These are phyloP conservation scores for Tretioscincus oriximinensis DNA, from an alignment of 2,113 vertebrate genomes.

Conservation along the genomic window DNA sequence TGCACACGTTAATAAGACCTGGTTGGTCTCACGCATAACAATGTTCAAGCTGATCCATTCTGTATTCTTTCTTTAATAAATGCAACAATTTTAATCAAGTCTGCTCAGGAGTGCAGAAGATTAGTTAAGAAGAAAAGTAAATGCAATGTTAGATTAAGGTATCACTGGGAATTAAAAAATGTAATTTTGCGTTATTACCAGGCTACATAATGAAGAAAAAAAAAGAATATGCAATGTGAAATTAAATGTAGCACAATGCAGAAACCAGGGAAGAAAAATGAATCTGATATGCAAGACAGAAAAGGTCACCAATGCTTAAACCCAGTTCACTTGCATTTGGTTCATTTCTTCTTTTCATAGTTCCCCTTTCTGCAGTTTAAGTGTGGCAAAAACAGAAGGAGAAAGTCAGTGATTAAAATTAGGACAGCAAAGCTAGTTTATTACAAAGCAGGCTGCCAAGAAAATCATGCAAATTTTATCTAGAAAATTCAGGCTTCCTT, in stretches of 20 bases:
- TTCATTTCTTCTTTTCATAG: conserved; percentile 25
- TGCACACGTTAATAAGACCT: conserved; percentile 6
- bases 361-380: conserved; percentile 23
- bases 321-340: conserved; percentile 47
- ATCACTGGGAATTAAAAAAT: conserved; percentile 64
- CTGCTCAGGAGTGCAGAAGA: conserved; percentile 63
- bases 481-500: neutral
- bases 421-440: neutral
- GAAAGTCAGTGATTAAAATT: conserved; percentile 24
- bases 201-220: conserved; percentile 57
- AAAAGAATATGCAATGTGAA: conserved; percentile 55
- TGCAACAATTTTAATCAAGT: conserved; percentile 65
- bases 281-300: conserved; percentile 57
- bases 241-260: conserved; percentile 65
- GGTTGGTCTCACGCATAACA: conserved; percentile 34
- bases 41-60: conserved; percentile 55
- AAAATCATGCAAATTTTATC: neutral
- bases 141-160: conserved; percentile 69
- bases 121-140: conserved; percentile 65
- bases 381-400: conserved; percentile 25
- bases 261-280: conserved; percentile 56
- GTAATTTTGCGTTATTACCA: conserved; percentile 67
- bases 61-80: conserved; percentile 50
- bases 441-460: neutral
- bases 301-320: conserved; percentile 57